These are phyloP conservation scores for Alcedo atthis DNA, from an alignment of 2,797 vertebrate species.

Conservation along the genomic window DNA sequence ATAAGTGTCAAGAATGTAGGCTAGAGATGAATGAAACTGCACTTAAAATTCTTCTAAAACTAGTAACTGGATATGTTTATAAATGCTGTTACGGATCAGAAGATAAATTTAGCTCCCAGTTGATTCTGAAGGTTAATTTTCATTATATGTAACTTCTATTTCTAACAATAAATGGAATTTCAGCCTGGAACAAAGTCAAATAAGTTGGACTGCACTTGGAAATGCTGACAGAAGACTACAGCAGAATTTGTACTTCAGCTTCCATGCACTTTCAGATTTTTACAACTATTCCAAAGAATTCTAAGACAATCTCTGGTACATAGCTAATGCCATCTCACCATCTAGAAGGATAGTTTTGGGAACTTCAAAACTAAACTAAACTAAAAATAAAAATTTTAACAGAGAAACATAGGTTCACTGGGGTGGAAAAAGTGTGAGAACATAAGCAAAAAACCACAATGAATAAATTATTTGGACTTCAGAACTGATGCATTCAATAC, in stretches of 20 bases:
- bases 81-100: background rate
- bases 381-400: background rate
- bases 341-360: background rate
- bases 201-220: background rate
- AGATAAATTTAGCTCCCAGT: background rate
- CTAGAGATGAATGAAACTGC: background rate
- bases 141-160: background rate
- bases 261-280: background rate
- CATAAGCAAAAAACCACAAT: background rate
- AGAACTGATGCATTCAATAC: background rate
- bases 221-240: background rate
- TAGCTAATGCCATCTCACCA: background rate
- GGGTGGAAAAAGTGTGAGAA: background rate
- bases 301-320: background rate
- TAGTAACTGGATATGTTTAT: background rate
- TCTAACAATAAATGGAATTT: background rate
- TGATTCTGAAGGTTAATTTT: slow-evolving; percentile 1
- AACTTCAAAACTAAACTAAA: background rate
- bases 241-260: background rate
- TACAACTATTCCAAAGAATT: background rate
- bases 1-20: background rate
- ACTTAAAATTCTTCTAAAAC: background rate
- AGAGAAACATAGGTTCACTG: background rate
- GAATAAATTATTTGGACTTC: background rate
- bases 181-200: background rate